These are phyloP conservation scores for Bombylius major DNA, from an alignment of 2,888 invertebrate genomes.

Conservation along the genomic window DNA sequence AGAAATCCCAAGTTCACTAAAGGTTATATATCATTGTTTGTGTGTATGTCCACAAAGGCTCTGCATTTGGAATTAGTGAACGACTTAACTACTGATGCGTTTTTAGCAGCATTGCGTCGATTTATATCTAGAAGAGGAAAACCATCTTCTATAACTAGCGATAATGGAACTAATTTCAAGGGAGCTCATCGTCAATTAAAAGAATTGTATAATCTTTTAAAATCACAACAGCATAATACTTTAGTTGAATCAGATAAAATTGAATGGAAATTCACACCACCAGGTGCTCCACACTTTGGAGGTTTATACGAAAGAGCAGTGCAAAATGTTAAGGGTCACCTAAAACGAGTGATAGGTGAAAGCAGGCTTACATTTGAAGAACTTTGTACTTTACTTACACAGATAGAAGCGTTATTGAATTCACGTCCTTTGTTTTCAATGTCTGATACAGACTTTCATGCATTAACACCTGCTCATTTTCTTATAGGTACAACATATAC, in stretches of 20 bases:
- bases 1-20: not conserved
- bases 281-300: not conserved
- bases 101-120: not conserved
- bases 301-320: constrained; percentile 2
- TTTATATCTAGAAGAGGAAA: constrained; percentile 1
- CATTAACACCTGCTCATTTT: constrained; percentile 5
- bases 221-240: not conserved
- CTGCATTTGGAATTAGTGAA: not conserved
- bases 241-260: not conserved
- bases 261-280: too few relatives aligned
- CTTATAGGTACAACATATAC: not conserved
- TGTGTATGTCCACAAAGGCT: not conserved
- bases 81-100: not conserved
- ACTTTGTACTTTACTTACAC: constrained; percentile 15
- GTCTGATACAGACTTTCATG: not conserved
- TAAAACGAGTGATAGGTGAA: not conserved
- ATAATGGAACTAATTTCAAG: not conserved
- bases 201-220: not conserved
- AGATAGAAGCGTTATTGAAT: too few relatives aligned
- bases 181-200: constrained; percentile 7
- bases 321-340: not conserved
- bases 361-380: constrained; percentile 12
- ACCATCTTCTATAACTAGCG: not conserved
- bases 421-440: too few relatives aligned
- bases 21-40: not conserved